A percentile compares a stretch with the other conserved stretches of the same genome.
Conservation (phyloP, 2,113 vertebrate genomes). For the Mesoclemmys tuberculata region DNA sequence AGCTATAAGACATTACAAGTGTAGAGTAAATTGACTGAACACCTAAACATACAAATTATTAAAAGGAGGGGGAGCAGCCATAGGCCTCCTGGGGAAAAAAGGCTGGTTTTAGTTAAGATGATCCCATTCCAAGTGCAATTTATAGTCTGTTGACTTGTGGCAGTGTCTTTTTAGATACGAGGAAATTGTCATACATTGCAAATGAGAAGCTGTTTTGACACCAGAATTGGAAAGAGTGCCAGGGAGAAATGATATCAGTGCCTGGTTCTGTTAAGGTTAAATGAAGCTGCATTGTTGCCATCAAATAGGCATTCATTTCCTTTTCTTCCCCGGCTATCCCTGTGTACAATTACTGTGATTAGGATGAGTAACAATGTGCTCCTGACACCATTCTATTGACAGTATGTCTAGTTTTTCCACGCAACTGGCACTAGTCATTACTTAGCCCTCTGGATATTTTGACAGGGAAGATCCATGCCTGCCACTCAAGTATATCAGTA, state of each 20-base stretch:
- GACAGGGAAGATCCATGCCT: slow-evolving; percentile 84
- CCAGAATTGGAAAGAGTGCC: slow-evolving; percentile 76
- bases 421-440: slow-evolving; percentile 87
- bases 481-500: slow-evolving; percentile 90
- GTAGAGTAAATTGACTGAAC: slow-evolving; percentile 89
- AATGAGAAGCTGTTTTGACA: slow-evolving; percentile 95
- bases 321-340: slow-evolving; percentile 72
- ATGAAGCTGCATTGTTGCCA: slow-evolving; percentile 85
- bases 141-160: slow-evolving; percentile 96
- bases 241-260: slow-evolving; percentile 88
- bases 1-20: slow-evolving; percentile 85
- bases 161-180: slow-evolving; percentile 91
- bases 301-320: slow-evolving; percentile 84
- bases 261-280: slow-evolving; percentile 86
- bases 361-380: slow-evolving; percentile 80
- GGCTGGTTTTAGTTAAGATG: slow-evolving; percentile 91
- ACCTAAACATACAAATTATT: slow-evolving; percentile 99
- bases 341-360: slow-evolving; percentile 87
- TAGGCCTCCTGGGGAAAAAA: slow-evolving; percentile 81
- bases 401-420: slow-evolving; percentile 79
- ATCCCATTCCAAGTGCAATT: slow-evolving; percentile 93
- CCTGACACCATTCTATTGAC: slow-evolving; percentile 80
- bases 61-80: slow-evolving; percentile 87
- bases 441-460: slow-evolving; percentile 80
- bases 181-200: slow-evolving; percentile 98